phyloP scores from a whole-genome alignment of 2,888 invertebrate species.

The Vandiemenella viatica region DNA sequence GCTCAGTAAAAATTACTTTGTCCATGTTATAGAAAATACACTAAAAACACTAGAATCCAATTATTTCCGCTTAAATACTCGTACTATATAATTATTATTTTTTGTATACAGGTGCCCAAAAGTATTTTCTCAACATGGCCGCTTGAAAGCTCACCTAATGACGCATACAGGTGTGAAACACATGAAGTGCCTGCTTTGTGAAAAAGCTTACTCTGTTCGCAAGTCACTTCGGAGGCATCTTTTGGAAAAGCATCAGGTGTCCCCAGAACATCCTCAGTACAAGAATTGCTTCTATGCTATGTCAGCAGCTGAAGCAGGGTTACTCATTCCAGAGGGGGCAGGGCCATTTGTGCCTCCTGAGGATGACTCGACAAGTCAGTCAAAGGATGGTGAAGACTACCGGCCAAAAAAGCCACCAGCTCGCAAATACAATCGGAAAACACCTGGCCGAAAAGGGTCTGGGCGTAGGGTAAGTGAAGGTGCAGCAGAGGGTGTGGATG shows the following conservation, averaged over 20 bases:
- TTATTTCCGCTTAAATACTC: too few relatives aligned
- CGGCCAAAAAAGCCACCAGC: not conserved
- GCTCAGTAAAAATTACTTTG: too few relatives aligned
- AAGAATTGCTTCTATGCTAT: constrained; percentile 18
- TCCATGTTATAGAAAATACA: too few relatives aligned
- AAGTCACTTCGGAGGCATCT: constrained; percentile 34
- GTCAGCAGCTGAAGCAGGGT: constrained; percentile 20
- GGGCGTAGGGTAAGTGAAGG: not conserved
- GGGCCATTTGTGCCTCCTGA: constrained; percentile 2
- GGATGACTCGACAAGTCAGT: constrained; percentile 6
- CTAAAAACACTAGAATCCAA: too few relatives aligned
- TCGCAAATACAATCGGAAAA: constrained; percentile 5
- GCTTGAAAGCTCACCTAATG: constrained; percentile 30
- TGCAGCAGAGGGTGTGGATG: not conserved
- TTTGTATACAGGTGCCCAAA: constrained; percentile 18
- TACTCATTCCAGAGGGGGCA: constrained; percentile 16
- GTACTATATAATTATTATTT: too few relatives aligned
- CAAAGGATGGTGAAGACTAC: constrained; percentile 4
- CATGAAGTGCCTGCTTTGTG: constrained; percentile 36
- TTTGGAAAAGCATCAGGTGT: constrained; percentile 29
- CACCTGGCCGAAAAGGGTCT: constrained; percentile 3
- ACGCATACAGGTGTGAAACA: constrained; percentile 34
- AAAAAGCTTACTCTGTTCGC: constrained; percentile 33
- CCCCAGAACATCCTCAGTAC: constrained; percentile 16
- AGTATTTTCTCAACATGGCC: constrained; percentile 17